Conservation (phyloP, 2,797 vertebrate species). For the Ceryle rudis region DNA sequence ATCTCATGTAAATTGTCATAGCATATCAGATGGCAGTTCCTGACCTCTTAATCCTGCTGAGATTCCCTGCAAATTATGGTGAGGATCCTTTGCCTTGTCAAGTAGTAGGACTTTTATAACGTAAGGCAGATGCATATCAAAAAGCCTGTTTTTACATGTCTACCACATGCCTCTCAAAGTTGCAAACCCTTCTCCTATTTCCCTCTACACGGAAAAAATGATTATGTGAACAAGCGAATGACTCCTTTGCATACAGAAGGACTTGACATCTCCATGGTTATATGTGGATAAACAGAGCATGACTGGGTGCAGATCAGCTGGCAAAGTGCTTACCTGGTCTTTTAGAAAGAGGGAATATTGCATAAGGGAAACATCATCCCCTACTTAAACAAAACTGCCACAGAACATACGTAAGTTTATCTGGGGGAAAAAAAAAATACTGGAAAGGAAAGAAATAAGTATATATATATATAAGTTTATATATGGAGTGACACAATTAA, state of each 20-base stretch:
- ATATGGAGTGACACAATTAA: background rate
- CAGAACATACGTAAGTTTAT: background rate
- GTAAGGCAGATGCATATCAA: background rate
- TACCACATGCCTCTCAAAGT: background rate
- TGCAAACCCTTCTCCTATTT: background rate
- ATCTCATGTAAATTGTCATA: background rate
- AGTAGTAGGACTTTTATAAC: background rate
- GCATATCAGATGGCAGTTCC: background rate
- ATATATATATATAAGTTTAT: background rate
- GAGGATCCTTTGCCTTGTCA: background rate
- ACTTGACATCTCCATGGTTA: background rate
- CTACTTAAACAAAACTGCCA: background rate
- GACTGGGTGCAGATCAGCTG: background rate
- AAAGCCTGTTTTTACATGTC: accelerated
- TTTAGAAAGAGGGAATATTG: background rate
- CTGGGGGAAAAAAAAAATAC: accelerated
- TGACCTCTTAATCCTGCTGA: background rate
- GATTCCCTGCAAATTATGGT: background rate
- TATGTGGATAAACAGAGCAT: background rate
- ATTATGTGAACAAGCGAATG: background rate
- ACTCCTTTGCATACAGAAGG: background rate
- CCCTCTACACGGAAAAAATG: background rate
- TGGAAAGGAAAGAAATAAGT: background rate
- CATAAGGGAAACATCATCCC: background rate
- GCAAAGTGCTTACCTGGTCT: background rate